Percentiles rank a stretch among this genome's conserved stretches.
phyloP scores from a whole-genome alignment of 2,113 vertebrate species.

The Chroicocephalus ridibundus region DNA sequence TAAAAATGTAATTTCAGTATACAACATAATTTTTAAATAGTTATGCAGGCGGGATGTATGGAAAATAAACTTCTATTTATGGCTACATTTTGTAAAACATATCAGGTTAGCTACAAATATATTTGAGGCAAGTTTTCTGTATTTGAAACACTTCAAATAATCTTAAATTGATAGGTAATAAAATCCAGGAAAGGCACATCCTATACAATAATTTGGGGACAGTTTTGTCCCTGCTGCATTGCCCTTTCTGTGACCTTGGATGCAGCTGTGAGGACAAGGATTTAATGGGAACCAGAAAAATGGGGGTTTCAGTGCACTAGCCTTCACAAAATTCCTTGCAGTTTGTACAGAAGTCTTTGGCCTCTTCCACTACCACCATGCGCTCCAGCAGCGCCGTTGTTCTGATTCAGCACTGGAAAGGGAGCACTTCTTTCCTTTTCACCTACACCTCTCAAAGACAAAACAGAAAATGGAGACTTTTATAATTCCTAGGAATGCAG shows the following conservation, averaged over 20 bases:
- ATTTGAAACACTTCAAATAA: background rate
- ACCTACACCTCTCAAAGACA: background rate
- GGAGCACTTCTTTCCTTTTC: background rate
- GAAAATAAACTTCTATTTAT: background rate
- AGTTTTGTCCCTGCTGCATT: background rate
- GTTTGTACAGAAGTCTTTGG: background rate
- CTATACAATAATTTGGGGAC: background rate
- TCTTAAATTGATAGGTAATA: background rate
- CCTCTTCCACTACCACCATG: background rate
- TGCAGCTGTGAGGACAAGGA: background rate
- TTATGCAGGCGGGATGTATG: background rate
- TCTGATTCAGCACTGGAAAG: background rate
- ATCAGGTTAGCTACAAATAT: background rate
- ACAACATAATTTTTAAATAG: background rate
- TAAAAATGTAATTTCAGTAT: background rate
- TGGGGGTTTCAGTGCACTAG: background rate
- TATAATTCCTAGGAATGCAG: background rate
- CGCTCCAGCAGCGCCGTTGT: accelerated
- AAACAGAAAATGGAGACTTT: background rate
- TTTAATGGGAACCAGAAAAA: background rate
- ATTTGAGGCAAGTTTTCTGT: background rate
- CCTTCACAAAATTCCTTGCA: background rate
- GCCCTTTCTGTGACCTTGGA: background rate
- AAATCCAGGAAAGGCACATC: background rate
- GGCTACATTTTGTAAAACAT: background rate